Evolutionary conservation across 2,888 invertebrate genomes (phyloP), one percentile per base, ranked within the genome.

Genomic region (Lasiommata megera): DNA sequence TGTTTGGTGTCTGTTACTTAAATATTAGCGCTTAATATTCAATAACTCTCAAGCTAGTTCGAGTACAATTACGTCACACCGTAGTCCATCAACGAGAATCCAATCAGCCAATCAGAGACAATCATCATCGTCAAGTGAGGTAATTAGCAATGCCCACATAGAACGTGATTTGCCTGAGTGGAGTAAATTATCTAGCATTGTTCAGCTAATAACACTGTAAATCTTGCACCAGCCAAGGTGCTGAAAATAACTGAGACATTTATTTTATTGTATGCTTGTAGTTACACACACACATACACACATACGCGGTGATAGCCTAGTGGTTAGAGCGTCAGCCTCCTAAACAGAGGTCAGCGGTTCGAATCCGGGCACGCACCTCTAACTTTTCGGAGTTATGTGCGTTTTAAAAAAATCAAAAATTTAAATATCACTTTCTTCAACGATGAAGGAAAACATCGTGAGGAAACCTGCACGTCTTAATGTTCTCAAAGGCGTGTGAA

Each of bases 31-130:
- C 29, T 14, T 23, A 12, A 36, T 18, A 48, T 48, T 23, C 48
- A 37, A 23, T 8, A 6, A 12, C 18, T 8, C 5, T 23, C 31
- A 34, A 7, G 16, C 36, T 23, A 23, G 17, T 48, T 48, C 37
- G 9, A 48, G 48, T 12, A 3, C 37, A 48, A 48, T 48, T 36
- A 37, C 36, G 6, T 12, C 37, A 12, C 48, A 48, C 37, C 37
- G 37, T 36, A 48, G 37, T 37, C 48, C 37, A 48, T 48, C 48
- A 48, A n/a, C 48, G 37, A 23, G 9, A 5, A 29, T 46, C 46
- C 46, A 46, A 46, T 46, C 44, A 31, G 44, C 31, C 16, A 31
- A 46, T 46, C 44, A 16, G 44, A 48, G 48, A 48, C 23, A 48
- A 48, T 48, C 17, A 48, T 48, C 36, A 36, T 5, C n/a, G 23